Percentiles rank a stretch among this genome's conserved stretches.
Conservation (phyloP, 2,888 invertebrate genomes). For the Macrophya alboannulata region DNA sequence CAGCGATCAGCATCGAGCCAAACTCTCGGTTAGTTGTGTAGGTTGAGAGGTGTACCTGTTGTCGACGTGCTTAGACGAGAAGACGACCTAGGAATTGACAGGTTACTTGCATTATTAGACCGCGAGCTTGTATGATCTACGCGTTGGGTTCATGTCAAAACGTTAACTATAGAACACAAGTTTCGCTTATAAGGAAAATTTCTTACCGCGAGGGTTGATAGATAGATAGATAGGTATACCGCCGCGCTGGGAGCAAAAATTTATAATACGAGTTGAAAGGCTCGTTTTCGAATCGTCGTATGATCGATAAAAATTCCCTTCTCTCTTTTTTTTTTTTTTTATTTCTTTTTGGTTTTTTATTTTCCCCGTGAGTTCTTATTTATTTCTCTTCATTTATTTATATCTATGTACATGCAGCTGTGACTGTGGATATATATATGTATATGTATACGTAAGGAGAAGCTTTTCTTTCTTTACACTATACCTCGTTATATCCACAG, state of each 20-base stretch:
- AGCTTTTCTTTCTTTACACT: constrained; percentile 19
- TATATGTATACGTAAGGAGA: neutral
- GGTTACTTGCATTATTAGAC: neutral
- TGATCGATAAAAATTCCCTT: neutral
- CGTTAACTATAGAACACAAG: neutral
- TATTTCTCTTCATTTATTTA: neutral
- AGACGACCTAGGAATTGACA: neutral
- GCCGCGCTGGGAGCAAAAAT: neutral
- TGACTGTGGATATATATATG: neutral
- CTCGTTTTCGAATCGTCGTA: neutral
- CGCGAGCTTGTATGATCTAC: neutral
- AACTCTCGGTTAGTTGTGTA: constrained; percentile 42
- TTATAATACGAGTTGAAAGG: neutral
- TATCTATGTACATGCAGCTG: neutral
- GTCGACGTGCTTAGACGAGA: constrained; percentile 33
- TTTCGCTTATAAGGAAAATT: neutral
- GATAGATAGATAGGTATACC: neutral
- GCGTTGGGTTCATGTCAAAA: neutral
- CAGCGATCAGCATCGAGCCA: constrained; percentile 56
- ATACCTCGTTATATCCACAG: constrained; percentile 11
- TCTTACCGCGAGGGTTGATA: neutral
- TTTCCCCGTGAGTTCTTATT: no score
- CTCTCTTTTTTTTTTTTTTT: neutral
- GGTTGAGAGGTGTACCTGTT: constrained; percentile 35
- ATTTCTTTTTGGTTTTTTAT: neutral